A percentile compares a stretch with the other conserved stretches of the same genome.
Conservation (phyloP, 2,113 vertebrate species). For the Madoqua kirkii region DNA sequence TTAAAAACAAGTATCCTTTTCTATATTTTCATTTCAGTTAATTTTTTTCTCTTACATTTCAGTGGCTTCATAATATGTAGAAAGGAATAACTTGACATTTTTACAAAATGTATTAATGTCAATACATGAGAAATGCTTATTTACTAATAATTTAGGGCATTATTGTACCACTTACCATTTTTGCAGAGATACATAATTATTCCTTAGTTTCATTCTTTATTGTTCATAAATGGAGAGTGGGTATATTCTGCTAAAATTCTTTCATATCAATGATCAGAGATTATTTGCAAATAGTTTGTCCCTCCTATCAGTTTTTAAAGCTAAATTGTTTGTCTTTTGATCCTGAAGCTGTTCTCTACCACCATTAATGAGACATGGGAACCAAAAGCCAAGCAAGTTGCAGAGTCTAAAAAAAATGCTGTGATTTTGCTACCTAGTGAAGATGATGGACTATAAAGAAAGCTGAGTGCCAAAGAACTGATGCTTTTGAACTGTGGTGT, state of each 20-base stretch:
- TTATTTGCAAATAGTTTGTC: background rate
- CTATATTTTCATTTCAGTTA: background rate
- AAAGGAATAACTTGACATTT: background rate
- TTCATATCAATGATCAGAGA: background rate
- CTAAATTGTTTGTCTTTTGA: background rate
- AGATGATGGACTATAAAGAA: background rate
- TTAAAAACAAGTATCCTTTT: background rate
- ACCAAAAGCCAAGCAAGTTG: background rate
- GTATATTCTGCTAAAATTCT: background rate
- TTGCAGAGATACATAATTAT: background rate
- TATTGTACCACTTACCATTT: background rate
- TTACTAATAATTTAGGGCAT: background rate
- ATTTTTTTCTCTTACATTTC: background rate
- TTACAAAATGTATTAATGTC: background rate
- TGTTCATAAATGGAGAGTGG: background rate
- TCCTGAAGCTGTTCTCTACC: background rate
- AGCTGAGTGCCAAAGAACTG: fast-evolving
- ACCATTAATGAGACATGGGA: background rate
- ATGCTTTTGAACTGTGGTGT: background rate
- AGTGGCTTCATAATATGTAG: background rate
- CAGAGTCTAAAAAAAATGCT: background rate
- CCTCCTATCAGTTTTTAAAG: background rate
- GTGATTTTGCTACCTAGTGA: background rate
- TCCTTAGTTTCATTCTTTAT: background rate
- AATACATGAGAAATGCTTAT: background rate